Evolutionary conservation across 2,797 vertebrate species (phyloP).

Genomic region (Myripristis jacobus): DNA sequence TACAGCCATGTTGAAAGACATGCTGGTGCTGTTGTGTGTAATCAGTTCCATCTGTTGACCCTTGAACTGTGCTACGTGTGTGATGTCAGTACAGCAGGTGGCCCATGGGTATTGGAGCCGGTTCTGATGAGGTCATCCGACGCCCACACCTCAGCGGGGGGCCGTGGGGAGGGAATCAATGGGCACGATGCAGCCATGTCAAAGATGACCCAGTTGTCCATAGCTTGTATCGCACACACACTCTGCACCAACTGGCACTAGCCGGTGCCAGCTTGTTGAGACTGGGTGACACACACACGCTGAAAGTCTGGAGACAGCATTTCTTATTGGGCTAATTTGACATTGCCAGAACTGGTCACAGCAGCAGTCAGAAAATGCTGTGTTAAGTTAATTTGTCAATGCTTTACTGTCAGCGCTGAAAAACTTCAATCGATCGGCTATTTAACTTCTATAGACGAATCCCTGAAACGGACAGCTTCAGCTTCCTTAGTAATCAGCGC

Average conservation of each 20-base stretch:
- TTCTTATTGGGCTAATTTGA: constrained; percentile 32
- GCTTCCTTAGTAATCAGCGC: too few relatives aligned
- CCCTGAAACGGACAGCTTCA: too few relatives aligned
- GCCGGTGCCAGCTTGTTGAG: constrained; percentile 7
- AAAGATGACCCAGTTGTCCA: constrained; percentile 34
- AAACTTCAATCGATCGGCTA: constrained; percentile 11
- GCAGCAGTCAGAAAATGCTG: constrained; percentile 40
- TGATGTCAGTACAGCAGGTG: constrained; percentile 59
- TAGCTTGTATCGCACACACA: constrained; percentile 10
- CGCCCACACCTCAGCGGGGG: constrained; percentile 20
- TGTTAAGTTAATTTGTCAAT: constrained; percentile 20
- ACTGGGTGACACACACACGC: constrained; percentile 32
- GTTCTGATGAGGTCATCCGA: constrained; percentile 39
- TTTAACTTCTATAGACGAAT: too few relatives aligned
- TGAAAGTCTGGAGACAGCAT: constrained; percentile 10
- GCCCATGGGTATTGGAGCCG: constrained; percentile 30
- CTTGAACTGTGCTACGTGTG: constrained; percentile 30
- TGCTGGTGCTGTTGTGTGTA: constrained; percentile 14
- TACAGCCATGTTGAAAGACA: constrained; percentile 3
- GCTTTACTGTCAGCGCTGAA: constrained; percentile 49
- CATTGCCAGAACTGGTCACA: constrained; percentile 42
- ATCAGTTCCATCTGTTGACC: constrained; percentile 54
- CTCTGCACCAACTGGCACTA: not conserved
- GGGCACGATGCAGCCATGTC: constrained; percentile 6
- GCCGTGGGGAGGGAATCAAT: constrained; percentile 8